A percentile compares a stretch with the other conserved stretches of the same genome.
Evolutionary conservation across 2,797 vertebrate genomes (phyloP).

Genomic region (Emys orbicularis): DNA sequence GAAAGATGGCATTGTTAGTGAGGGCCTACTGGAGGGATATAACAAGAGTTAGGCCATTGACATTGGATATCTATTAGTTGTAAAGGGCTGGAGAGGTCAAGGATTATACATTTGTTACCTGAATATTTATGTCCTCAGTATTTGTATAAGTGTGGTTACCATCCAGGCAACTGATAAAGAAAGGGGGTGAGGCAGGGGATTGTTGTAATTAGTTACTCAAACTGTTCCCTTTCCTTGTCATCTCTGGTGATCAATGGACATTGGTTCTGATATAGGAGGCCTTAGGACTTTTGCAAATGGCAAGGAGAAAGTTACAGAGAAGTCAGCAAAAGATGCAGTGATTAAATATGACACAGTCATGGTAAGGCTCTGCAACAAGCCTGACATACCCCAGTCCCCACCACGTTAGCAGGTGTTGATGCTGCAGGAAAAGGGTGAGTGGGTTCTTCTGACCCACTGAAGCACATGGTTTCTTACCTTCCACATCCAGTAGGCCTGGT

Average conservation of each 20-base stretch:
- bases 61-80: not conserved
- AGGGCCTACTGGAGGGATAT: not conserved
- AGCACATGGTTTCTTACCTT: not conserved
- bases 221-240: not conserved
- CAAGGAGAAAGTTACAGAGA: not conserved
- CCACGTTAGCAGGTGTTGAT: not conserved
- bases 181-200: not conserved
- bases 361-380: not conserved
- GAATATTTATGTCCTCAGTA: not conserved
- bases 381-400: not conserved
- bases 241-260: not conserved
- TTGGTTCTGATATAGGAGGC: not conserved
- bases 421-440: not conserved
- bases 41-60: not conserved
- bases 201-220: not conserved
- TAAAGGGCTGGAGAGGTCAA: not conserved
- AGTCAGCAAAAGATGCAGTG: constrained; percentile 24
- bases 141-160: not conserved
- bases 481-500: not conserved
- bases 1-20: not conserved
- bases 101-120: not conserved
- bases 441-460: constrained; percentile 1
- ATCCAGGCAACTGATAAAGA: not conserved
- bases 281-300: not conserved
- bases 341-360: not conserved